phyloP scores from a whole-genome alignment of 1,140 invertebrate species.

The Mercenaria mercenaria region DNA sequence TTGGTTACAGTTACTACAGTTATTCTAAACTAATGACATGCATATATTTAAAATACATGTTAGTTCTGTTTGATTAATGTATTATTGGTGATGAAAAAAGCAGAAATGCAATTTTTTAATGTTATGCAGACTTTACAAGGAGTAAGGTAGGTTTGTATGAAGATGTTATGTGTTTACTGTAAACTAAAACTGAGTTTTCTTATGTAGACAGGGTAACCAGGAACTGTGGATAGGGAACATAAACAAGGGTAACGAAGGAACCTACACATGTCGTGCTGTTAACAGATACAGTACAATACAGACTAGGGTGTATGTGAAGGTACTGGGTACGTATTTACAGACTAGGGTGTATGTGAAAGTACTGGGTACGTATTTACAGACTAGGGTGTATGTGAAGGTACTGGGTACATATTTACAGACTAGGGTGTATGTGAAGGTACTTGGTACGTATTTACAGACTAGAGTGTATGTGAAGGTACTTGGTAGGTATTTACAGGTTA shows the following conservation, averaged over 20 bases:
- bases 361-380: slow-evolving; percentile 76
- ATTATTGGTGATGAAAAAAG: too few species aligned
- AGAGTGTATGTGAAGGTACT: slow-evolving; percentile 83
- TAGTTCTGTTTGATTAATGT: too few species aligned
- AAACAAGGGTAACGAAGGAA: slow-evolving; percentile 88
- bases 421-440: slow-evolving; percentile 82
- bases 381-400: slow-evolving; percentile 85
- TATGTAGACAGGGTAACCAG: slow-evolving; percentile 75
- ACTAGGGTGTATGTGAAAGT: slow-evolving; percentile 85
- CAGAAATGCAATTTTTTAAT: too few species aligned
- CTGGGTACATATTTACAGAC: slow-evolving; percentile 83
- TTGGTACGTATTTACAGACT: slow-evolving; percentile 82
- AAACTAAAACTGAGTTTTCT: neutral
- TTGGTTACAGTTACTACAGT: too few species aligned
- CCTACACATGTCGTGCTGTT: slow-evolving; percentile 96
- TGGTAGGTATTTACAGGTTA: slow-evolving; percentile 85
- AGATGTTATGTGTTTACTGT: too few species aligned
- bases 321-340: slow-evolving; percentile 76
- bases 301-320: slow-evolving; percentile 85
- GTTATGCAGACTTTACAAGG: too few species aligned
- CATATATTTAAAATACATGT: too few species aligned
- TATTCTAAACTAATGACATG: too few species aligned
- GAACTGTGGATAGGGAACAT: slow-evolving; percentile 78
- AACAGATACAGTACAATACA: slow-evolving; percentile 92
- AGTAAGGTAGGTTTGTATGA: too few species aligned